Conservation (phyloP, 2,113 vertebrate genomes). For the Ginglymostoma cirratum region DNA sequence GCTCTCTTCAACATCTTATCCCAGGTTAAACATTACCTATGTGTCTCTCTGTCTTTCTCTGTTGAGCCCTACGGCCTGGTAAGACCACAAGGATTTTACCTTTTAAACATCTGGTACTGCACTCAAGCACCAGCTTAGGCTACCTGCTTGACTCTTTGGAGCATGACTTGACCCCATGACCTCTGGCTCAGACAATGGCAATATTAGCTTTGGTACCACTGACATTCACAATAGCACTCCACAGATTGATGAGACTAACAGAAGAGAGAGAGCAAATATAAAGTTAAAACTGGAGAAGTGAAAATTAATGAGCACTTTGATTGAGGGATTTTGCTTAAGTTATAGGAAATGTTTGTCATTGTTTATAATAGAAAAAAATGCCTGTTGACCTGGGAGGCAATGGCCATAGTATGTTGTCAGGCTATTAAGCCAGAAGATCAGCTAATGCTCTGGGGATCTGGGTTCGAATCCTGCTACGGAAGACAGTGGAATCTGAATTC, state of each 20-base stretch:
- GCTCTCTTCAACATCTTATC: too few relatives aligned
- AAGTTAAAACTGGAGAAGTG: not conserved
- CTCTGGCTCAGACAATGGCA: not conserved
- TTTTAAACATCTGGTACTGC: not conserved
- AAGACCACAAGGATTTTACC: too few relatives aligned
- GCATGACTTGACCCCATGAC: not conserved
- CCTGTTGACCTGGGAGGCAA: too few relatives aligned
- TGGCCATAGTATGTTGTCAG: too few relatives aligned
- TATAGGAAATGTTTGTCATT: not conserved
- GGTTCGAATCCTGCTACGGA: too few relatives aligned
- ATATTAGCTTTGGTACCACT: too few relatives aligned
- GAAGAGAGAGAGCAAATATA: not conserved
- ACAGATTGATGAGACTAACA: not conserved
- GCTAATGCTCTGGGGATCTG: too few relatives aligned
- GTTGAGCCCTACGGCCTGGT: too few relatives aligned
- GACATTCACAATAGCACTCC: not conserved
- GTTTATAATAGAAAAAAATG: not conserved
- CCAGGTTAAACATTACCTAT: too few relatives aligned
- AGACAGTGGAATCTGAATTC: too few relatives aligned
- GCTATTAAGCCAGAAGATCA: too few relatives aligned
- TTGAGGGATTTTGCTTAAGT: not conserved
- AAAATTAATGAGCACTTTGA: not conserved
- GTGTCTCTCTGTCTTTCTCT: too few relatives aligned
- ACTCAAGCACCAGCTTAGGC: not conserved
- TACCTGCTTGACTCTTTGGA: not conserved